Conservation (phyloP, 2,797 vertebrate species). For the Lepilemur septentrionalis region DNA sequence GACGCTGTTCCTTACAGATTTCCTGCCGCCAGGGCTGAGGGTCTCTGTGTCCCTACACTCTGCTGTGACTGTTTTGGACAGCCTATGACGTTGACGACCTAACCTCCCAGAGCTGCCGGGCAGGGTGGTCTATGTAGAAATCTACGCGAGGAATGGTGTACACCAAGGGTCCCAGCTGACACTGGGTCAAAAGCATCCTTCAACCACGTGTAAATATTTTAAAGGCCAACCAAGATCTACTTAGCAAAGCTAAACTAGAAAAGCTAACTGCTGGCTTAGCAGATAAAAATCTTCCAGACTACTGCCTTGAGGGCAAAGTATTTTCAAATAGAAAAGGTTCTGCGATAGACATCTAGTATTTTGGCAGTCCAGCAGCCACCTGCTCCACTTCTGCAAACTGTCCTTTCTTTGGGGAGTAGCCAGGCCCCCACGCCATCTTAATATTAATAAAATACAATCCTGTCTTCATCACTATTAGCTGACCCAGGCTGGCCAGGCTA, state of each 20-base stretch:
- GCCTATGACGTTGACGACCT: not conserved
- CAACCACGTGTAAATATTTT: not conserved
- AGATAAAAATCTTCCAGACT: not conserved
- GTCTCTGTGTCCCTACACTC: not conserved
- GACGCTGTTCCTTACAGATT: not conserved
- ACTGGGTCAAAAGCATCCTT: not conserved
- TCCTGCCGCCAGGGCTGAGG: not conserved
- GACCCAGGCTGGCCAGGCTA: not conserved
- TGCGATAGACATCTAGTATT: not conserved
- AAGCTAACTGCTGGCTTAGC: not conserved
- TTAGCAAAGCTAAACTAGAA: not conserved
- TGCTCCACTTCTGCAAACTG: not conserved
- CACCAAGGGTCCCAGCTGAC: not conserved
- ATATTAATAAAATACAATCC: not conserved
- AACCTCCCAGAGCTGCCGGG: not conserved
- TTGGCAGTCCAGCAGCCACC: not conserved
- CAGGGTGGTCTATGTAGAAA: not conserved
- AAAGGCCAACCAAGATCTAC: not conserved
- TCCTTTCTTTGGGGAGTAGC: not conserved
- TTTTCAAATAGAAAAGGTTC: not conserved
- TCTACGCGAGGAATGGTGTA: not conserved
- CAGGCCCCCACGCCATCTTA: not conserved
- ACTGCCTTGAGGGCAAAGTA: not conserved
- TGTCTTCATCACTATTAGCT: not conserved
- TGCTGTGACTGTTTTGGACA: not conserved